These are phyloP conservation scores for Bacillus rossius DNA, from an alignment of 1,140 invertebrate genomes.

Conservation along the genomic window DNA sequence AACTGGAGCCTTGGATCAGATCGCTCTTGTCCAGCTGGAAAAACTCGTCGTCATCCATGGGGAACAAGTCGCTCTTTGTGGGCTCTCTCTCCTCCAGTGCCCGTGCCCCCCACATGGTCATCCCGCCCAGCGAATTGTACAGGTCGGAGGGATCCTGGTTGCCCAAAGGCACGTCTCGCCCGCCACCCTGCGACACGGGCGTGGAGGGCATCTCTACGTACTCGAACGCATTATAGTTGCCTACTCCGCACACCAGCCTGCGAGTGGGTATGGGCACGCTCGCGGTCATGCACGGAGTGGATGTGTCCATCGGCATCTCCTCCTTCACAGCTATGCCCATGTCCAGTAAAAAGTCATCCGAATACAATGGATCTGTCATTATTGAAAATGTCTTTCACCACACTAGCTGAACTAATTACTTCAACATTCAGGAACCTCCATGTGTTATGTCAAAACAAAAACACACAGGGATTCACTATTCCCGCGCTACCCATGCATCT, in stretches of 20 bases:
- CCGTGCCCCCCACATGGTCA: conserved; percentile 42
- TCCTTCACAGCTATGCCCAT: conserved; percentile 47
- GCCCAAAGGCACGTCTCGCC: not conserved
- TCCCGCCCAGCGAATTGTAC: conserved; percentile 41
- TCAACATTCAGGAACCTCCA: no score
- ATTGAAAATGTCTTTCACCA: conserved; percentile 3
- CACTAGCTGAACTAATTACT: no score
- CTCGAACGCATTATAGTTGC: conserved; percentile 44
- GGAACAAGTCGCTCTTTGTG: conserved; percentile 52
- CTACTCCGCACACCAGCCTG: conserved; percentile 35
- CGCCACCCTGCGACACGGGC: not conserved
- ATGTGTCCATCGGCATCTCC: conserved; percentile 38
- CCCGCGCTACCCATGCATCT: no score
- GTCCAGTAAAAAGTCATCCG: conserved; percentile 50
- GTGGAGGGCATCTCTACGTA: conserved; percentile 16
- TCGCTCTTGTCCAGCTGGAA: conserved; percentile 86
- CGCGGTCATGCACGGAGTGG: conserved; percentile 15
- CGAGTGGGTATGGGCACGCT: conserved; percentile 22
- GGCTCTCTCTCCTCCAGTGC: conserved; percentile 41
- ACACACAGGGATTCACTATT: no score
- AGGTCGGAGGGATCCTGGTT: conserved; percentile 26
- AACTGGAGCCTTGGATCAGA: conserved; percentile 72
- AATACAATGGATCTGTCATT: conserved; percentile 50
- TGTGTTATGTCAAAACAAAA: no score
- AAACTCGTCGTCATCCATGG: conserved; percentile 83